phyloP scores from a whole-genome alignment of 2,113 vertebrate genomes.

The Rhinolophus ferrumequinum region DNA sequence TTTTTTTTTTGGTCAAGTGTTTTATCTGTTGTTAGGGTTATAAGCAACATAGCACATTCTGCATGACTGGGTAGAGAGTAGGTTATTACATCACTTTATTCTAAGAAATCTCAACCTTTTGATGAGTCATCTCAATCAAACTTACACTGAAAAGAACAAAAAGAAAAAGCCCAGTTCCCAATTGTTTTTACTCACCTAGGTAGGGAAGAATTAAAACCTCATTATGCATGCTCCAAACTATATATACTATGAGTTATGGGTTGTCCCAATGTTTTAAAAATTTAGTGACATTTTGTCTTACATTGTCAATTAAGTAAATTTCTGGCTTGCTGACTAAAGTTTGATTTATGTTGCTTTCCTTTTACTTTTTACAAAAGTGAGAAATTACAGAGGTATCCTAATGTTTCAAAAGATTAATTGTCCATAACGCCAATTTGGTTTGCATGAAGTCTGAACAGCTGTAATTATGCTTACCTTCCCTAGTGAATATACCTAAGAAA shows the following conservation, averaged over 20 bases:
- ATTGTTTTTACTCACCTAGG: neutral
- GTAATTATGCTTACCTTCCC: conserved; percentile 64
- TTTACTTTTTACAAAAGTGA: conserved; percentile 69
- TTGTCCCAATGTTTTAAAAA: conserved; percentile 60
- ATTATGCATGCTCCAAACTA: neutral
- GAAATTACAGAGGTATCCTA: conserved; percentile 70
- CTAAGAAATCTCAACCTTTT: neutral
- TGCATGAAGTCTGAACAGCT: conserved; percentile 69
- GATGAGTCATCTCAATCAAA: neutral
- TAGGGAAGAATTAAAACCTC: neutral
- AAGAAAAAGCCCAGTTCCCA: neutral
- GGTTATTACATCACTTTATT: neutral
- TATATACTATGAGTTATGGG: conserved; percentile 45
- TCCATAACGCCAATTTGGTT: conserved; percentile 76
- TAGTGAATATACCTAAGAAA: conserved; percentile 74
- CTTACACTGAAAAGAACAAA: neutral
- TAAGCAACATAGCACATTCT: neutral
- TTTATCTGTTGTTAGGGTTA: neutral
- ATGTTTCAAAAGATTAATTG: conserved; percentile 79
- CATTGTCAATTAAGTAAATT: conserved; percentile 56
- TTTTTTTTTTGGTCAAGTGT: neutral
- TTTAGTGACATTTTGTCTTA: conserved; percentile 28
- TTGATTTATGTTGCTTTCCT: conserved; percentile 53
- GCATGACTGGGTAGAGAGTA: neutral
- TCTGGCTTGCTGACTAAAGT: conserved; percentile 53